Base-by-base conservation (phyloP, 2,113 vertebrate genomes). In the Damaliscus lunatus region DNA sequence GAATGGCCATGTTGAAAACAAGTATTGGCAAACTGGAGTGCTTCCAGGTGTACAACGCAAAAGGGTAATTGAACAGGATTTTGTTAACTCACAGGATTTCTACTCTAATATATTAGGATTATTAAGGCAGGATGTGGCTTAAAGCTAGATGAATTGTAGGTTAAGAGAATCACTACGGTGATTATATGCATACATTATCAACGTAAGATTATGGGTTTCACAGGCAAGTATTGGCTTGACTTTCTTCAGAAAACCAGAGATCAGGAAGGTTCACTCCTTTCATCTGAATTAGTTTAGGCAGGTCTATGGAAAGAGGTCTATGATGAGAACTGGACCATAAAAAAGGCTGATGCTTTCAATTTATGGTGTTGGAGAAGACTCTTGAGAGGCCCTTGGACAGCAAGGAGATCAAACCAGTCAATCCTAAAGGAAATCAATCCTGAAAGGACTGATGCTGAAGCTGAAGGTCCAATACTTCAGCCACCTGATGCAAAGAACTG, bases 11-110 rank as follows among this genome's bases (percentile, higher is more conserved):
- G 80, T 95, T 2, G 40, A 92, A 91, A 91, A 91, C 87, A 88
- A 92, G 25, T 74, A 46, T 14, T 83, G 89, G 95, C 67, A 96
- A 98, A 74, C 64, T 43, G 83, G 87, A 84, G 83, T 74, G 43
- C 40, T 97, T 90, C 31, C 64, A 83, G 71, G 94, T 90, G 80
- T 57, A 36, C 77, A 88, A 94, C 46, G 11, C 74, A 81, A 90
- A 80, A 90, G 53, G 52, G 74, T 84, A 97, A 92, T 88, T 96
- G 92, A 92, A 84, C 78, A 90, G 90, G 62, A 83, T 96, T 98
- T 97, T 94, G 92, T 91, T 96, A 97, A 96, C 95, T 91, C 89
- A 93, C 50, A 71, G 64, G 55, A 55, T 64, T 85, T 96, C 89
- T 50, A 52, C 40, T 82, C 46, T 87, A 46, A 3, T 53, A 23